These are phyloP conservation scores for Doryteuthis pealeii DNA, from an alignment of 1,140 invertebrate genomes.

Conservation along the genomic window DNA sequence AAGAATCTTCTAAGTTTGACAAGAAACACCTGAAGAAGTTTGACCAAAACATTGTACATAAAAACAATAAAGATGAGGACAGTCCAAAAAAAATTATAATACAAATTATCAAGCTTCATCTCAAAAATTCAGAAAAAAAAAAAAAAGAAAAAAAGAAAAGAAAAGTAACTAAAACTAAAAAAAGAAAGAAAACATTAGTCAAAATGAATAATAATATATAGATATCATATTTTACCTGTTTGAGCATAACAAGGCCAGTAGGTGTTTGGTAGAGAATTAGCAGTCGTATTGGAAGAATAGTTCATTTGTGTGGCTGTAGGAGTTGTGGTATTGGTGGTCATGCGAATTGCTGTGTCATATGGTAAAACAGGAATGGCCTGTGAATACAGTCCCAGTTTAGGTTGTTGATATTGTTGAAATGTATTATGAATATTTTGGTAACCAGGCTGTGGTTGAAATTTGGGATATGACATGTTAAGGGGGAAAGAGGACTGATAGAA, in stretches of 20 bases:
- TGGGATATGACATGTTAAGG: not conserved
- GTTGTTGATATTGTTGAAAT: not conserved
- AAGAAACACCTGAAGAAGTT: too few species aligned
- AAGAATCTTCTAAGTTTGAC: too few species aligned
- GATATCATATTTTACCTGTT: slow-evolving; percentile 27
- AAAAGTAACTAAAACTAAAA: too few species aligned
- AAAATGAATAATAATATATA: too few species aligned
- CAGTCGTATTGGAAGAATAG: slow-evolving; percentile 13
- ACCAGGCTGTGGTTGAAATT: not conserved
- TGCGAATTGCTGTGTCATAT: not conserved
- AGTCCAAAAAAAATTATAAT: too few species aligned
- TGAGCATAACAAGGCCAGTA: slow-evolving; percentile 47
- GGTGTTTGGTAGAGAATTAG: slow-evolving; percentile 27
- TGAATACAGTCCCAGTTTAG: too few species aligned
- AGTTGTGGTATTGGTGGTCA: not conserved
- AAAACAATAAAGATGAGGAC: too few species aligned
- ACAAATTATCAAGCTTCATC: too few species aligned
- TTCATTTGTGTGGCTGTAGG: not conserved
- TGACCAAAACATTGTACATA: too few species aligned
- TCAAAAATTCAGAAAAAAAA: too few species aligned
- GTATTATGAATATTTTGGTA: not conserved
- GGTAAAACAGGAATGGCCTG: not conserved
- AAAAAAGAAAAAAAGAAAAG: too few species aligned
- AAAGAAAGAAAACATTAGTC: too few species aligned
- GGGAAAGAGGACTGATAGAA: not conserved